A percentile compares a stretch with the other conserved stretches of the same genome.
These are phyloP conservation scores for Chelonus formosanus DNA, from an alignment of 2,888 invertebrate species.

Conservation along the genomic window DNA sequence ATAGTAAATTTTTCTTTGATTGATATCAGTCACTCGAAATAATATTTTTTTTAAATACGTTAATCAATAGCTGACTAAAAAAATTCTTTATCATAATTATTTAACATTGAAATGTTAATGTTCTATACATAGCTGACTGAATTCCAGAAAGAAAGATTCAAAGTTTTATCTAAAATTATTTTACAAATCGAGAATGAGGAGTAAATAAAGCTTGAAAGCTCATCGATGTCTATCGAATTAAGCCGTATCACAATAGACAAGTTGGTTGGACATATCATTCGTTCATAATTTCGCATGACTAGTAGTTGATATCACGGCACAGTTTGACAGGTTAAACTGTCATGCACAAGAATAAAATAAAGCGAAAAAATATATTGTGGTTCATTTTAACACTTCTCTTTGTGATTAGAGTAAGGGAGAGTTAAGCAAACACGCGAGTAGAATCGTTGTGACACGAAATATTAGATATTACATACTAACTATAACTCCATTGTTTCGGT, in stretches of 20 bases:
- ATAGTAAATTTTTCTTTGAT: no score
- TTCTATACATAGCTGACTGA: no score
- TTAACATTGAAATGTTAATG: no score
- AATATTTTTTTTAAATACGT: no score
- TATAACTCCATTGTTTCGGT: no score
- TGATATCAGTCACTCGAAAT: no score
- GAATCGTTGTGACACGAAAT: conserved; percentile 16
- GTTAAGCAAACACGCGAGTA: conserved; percentile 24
- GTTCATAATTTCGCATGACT: conserved; percentile 11
- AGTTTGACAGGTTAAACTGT: conserved; percentile 13
- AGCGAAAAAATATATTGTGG: conserved; percentile 40
- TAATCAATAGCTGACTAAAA: no score
- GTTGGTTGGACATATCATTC: conserved; percentile 13
- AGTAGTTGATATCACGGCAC: conserved; percentile 21
- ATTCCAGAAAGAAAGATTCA: no score
- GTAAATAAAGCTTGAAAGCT: conserved; percentile 7
- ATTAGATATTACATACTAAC: neutral
- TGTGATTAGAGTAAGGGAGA: conserved; percentile 38
- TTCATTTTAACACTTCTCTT: conserved; percentile 47
- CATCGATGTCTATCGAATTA: conserved; percentile 25
- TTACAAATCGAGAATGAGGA: neutral
- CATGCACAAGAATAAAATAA: neutral
- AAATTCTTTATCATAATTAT: no score
- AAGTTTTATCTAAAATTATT: no score
- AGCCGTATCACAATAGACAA: conserved; percentile 24